Evolutionary conservation across 2,797 vertebrate genomes (phyloP), one percentile per base, ranked within the genome.

Genomic region (Aulostomus chinensis): DNA sequence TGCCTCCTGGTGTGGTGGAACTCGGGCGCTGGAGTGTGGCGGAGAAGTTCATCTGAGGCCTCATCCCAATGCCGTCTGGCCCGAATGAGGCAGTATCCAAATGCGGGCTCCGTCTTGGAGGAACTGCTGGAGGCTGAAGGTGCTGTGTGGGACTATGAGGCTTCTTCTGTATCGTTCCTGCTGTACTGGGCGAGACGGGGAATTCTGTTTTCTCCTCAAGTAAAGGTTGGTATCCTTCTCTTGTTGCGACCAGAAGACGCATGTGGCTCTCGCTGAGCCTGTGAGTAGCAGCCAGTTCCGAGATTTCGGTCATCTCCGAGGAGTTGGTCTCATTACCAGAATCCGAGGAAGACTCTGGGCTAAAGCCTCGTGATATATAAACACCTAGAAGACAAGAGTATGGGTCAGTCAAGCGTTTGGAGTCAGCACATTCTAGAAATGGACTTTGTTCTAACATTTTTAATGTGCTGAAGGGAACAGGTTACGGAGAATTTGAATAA

Each of bases 301-400:
- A 98, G 78, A 92, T 93, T 89, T 99, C 97, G 7, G 96, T 99
- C 94, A 98, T 97, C 92, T 98, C 97, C 17, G 97, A 99, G 56
- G 97, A 99, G 89, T 99, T 99, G 67, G 96, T 98, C 84, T 99
- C 97, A 70, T 99, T 99, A 66, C 96, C 96, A 49, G 97, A 99
- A 93, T 99, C 97, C 39, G 97, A 99, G 30, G 96, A 98, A 10
- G 96, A 98, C 86, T 95, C 94, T 24, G 94, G 95, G 70, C 96
- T 99, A 82, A 96, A 95, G 66, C 94, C 94, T 87, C 92, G 93
- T 83, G 96, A 92, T 81, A 93, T 88, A 88, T 93, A 94, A 89
- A 96, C 94, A 93, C 96, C 97, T 99, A 88, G 81, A 71, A 84
- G 64, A 75, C 64, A 92, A 82, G n/a, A 40, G 37, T 9, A n/a